These are phyloP conservation scores for Buceros bicornis DNA, from an alignment of 2,797 vertebrate genomes.

Conservation along the genomic window DNA sequence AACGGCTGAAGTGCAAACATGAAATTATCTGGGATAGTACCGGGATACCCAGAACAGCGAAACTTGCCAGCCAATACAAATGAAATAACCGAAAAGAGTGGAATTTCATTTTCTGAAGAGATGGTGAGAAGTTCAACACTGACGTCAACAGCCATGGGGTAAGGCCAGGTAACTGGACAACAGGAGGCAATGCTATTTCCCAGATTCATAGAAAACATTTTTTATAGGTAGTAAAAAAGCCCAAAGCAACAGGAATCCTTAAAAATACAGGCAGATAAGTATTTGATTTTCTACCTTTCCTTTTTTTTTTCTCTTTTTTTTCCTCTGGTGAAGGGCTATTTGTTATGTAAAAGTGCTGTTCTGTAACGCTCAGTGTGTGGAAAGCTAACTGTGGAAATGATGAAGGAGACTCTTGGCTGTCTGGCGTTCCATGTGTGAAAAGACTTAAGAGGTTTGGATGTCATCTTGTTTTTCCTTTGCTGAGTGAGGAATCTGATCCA, in stretches of 20 bases:
- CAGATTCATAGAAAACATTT: background rate
- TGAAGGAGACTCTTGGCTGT: slow-evolving; percentile 40
- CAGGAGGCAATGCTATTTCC: background rate
- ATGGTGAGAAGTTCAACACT: background rate
- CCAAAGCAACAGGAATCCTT: background rate
- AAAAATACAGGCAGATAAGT: background rate
- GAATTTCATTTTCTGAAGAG: background rate
- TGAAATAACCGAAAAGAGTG: background rate
- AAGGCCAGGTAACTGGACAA: background rate
- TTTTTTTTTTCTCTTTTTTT: too few relatives aligned
- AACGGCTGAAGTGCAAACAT: background rate
- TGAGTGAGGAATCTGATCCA: slow-evolving; percentile 7
- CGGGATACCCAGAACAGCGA: background rate
- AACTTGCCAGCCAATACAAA: background rate
- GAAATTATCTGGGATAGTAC: background rate
- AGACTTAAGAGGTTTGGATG: slow-evolving; percentile 42
- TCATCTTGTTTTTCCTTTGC: slow-evolving; percentile 26
- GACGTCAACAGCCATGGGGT: background rate
- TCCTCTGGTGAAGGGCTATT: background rate
- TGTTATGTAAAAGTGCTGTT: background rate
- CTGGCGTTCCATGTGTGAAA: slow-evolving; percentile 43
- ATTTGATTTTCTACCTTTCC: background rate
- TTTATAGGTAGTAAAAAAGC: background rate
- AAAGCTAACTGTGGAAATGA: slow-evolving; percentile 31
- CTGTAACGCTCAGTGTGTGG: background rate